Base-by-base conservation (phyloP, 2,888 invertebrate species). In the Digitonthophagus gazella region DNA sequence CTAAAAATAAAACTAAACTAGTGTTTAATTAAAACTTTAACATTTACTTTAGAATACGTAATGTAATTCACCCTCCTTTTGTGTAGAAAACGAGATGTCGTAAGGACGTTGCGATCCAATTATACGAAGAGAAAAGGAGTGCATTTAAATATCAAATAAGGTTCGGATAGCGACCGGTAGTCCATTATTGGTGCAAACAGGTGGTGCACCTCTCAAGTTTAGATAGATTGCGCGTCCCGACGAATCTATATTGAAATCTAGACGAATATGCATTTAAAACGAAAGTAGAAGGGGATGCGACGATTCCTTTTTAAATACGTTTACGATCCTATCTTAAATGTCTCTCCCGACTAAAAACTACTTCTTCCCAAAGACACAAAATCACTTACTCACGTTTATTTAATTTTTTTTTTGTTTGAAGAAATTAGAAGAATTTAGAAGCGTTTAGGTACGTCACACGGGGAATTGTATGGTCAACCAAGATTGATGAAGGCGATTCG, bases 401-500 rank as follows among this genome's bases (percentile, higher is more conserved):
- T n/a, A n/a, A 44, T 11, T 3, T 44, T 3, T 1, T 44, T 6
- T 44, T 6, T 4, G 58, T 58, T 6, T 58, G 15, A 11, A 58
- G 6, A 3, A 44, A 44, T 44, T 22, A 22, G 6, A 22, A 6
- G 22, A 22, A 22, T 22, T 22, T 22, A 22, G 6, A 44, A 44
- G 8, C 11, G 28, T 44, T 44, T 44, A 8, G 6, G 28, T 44
- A 11, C 8, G 11, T 8, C 28, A n/a, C 2, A 44, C 28, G 6
- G 6, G 28, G 28, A 44, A 44, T 44, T 44, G 8, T 44, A 44
- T 8, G 28, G 8, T 44, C 28, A 44, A 44, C 28, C 6, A 44
- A 44, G 72, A 77, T 75, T 79, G 79, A 80, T 79, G 76, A 75
- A 77, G 77, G 76, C 73, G 68, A 69, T 72, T 61, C 77, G 63